Evolutionary conservation across 2,888 invertebrate species (phyloP), one percentile per base, ranked within the genome.

Genomic region (Heliconius cydno): DNA sequence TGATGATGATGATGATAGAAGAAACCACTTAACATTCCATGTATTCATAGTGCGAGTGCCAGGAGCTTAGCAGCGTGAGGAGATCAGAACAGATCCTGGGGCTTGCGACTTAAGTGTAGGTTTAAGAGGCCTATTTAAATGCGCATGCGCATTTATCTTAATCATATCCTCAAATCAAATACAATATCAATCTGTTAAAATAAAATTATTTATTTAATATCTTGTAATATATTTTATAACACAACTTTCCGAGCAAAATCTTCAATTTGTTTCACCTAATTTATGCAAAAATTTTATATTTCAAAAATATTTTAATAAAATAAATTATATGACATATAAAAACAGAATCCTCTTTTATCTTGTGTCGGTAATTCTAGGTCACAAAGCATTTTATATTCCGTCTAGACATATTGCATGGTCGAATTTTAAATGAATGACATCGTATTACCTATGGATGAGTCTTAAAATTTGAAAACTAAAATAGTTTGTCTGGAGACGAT

Each of bases 361-460:
- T 85, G 85, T 87, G 84, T 87, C 88, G 87, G 88, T 91, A 88
- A 92, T 93, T 94, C 94, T 94, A 95, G 95, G 95, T 93, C 94
- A 94, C 90, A 89, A 86, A 85, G 87, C 88, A 93, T 94, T 94
- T 81, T 88, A 92, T 94, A 95, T 94, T 95, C 94, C 88, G 92
- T 94, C 94, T 94, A 94, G 95, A 94, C 93, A 91, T 93, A 94
- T 93, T 94, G 94, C 94, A 94, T 93, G 93, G 94, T 93, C 94
- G 92, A 95, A 95, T 94, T 93, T 92, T 90, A 93, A 94, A 91
- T 86, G 92, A 92, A 92, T 92, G 89, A 89, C 92, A 90, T 92
- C 90, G 87, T 87, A 91, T 92, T 92, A 93, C 90, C 85, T 91
- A 94, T 94, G 94, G 92, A 95, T 94, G 94, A 94, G 94, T 85